Base-by-base conservation (phyloP, 2,888 invertebrate species). In the Philereme vetulata region DNA sequence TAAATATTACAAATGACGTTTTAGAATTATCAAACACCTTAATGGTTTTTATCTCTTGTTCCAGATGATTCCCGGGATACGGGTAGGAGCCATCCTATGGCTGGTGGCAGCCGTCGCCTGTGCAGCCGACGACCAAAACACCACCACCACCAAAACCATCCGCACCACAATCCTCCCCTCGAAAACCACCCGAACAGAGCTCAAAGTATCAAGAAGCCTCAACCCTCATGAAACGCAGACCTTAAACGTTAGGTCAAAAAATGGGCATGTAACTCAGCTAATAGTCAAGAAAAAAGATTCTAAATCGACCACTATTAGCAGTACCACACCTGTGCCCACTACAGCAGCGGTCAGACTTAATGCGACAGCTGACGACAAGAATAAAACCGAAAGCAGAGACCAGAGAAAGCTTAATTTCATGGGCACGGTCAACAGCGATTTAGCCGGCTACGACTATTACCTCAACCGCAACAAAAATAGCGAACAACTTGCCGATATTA, bases 201-300 rank as follows among this genome's bases (percentile, higher is more conserved):
- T 96, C 46, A 95, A 96, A 80, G 96, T 96, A 21, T 95, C 96
- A 2, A 93, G 96, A 64, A 96, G 96, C 78, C 90, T 97, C 10
- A 94, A 96, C 80, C 96, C 96, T 0, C 95, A 95, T 33, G 94
- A 95, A 66, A 96, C 95, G 49, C 95, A 96, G 77, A 96, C 96
- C 40, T 86, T 97, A 45, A 95, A 95, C 75, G 96, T 97, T 0
- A 93, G 95, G 73, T 96, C 96, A 0, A 95, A 94, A 76, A 94
- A 95, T 32, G 97, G 97, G 3, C 95, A 94, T 61, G 87, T 96
- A 33, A 96, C 97, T 0, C 96, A 96, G 71, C 88, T 97, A 8
- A 95, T 96, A 46, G 95, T 96, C 4, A 96, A 96, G 82, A 94
- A 95, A 74, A 93, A 95, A 62, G 94, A 95, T 4, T 9, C 56